A percentile compares a stretch with the other conserved stretches of the same genome.
These are phyloP conservation scores for Hydropsyche tenuis DNA, from an alignment of 1,140 invertebrate species.

Conservation along the genomic window DNA sequence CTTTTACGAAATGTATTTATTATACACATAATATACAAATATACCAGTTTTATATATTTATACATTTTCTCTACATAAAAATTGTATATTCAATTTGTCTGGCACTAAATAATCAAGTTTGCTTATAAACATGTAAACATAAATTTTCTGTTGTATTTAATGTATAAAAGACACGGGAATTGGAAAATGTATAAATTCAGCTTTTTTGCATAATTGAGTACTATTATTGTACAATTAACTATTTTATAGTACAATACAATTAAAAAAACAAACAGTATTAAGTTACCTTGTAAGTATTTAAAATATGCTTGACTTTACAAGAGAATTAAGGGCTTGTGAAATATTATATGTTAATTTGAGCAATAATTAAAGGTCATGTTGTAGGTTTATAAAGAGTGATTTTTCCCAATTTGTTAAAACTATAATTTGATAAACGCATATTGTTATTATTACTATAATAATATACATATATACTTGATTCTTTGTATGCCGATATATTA, in stretches of 20 bases:
- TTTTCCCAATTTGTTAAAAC: not conserved
- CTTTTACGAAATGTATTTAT: not conserved
- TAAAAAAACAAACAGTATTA: slow-evolving; percentile 12
- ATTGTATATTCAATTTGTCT: slow-evolving; percentile 8
- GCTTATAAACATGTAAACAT: not conserved
- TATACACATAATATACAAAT: slow-evolving; percentile 26
- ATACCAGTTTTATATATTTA: slow-evolving; percentile 23
- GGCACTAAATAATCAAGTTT: slow-evolving; percentile 3
- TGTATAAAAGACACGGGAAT: not conserved
- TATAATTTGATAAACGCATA: not conserved
- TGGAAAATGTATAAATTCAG: not conserved
- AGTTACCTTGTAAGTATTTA: not conserved
- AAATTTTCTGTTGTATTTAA: no score
- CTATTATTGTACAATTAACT: not conserved
- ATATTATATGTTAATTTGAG: slow-evolving; percentile 11
- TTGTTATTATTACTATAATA: not conserved
- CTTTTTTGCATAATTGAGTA: not conserved
- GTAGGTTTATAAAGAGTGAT: not conserved
- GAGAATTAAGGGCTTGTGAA: slow-evolving; percentile 9
- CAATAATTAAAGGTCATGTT: not conserved
- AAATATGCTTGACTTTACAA: not conserved
- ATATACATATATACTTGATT: not conserved
- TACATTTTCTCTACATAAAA: slow-evolving; percentile 14
- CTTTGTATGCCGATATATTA: not conserved
- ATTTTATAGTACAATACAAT: slow-evolving; percentile 16